Evolutionary conservation across 2,113 vertebrate species (phyloP).

Genomic region (Paralichthys olivaceus): DNA sequence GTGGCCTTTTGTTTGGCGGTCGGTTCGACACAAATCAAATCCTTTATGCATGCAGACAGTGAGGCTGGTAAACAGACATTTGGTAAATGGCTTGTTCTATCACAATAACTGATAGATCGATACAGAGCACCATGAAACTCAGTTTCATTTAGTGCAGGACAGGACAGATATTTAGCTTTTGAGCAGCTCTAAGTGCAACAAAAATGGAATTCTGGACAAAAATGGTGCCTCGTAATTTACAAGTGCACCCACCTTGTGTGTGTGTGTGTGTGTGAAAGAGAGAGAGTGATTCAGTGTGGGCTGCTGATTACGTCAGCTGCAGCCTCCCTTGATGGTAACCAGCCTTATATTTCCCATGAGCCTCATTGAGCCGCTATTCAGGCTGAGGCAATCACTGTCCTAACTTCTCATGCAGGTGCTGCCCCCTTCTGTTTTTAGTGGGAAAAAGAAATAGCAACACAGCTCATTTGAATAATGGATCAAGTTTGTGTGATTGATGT

Average conservation of each 20-base stretch:
- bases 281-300: constrained; percentile 27
- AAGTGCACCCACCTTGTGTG: constrained; percentile 9
- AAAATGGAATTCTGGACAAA: constrained; percentile 30
- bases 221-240: constrained; percentile 41
- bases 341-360: constrained; percentile 71
- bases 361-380: constrained; percentile 44
- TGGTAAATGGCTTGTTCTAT: constrained; percentile 54
- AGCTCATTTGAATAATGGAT: constrained; percentile 60
- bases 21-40: constrained; percentile 51
- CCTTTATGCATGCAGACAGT: constrained; percentile 52
- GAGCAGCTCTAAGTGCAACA: not conserved
- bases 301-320: constrained; percentile 60
- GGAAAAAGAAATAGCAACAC: constrained; percentile 22
- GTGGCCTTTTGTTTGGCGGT: constrained; percentile 69
- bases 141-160: constrained; percentile 34
- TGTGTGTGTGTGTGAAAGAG: not conserved
- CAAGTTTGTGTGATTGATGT: constrained; percentile 65
- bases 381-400: constrained; percentile 32
- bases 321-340: constrained; percentile 48
- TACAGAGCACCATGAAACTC: constrained; percentile 58
- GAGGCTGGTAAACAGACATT: constrained; percentile 60
- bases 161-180: not conserved
- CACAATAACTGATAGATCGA: constrained; percentile 53
- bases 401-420: constrained; percentile 50
- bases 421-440: constrained; percentile 62